Evolutionary conservation across 2,797 vertebrate genomes (phyloP).

Genomic region (Novumbra hubbsi): DNA sequence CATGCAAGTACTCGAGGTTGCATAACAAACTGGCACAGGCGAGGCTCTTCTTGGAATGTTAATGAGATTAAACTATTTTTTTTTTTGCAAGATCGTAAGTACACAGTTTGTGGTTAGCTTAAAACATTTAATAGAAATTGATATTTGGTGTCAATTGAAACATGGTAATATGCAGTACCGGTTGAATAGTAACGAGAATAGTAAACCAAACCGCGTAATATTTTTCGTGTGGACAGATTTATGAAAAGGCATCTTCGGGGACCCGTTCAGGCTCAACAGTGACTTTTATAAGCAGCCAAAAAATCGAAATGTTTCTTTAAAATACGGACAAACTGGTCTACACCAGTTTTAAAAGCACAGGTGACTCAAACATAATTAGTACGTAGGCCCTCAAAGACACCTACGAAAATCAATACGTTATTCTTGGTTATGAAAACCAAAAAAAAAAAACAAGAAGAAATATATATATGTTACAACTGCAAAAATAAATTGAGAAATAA

Average conservation of each 20-base stretch:
- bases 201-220: not conserved
- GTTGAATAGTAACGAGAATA: not conserved
- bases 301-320: no score
- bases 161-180: not conserved
- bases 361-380: not conserved
- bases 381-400: not conserved
- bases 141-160: not conserved
- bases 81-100: not conserved
- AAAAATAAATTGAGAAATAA: no score
- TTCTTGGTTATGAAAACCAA: no score
- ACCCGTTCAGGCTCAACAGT: no score
- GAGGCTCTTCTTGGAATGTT: not conserved
- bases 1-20: not conserved
- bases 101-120: not conserved
- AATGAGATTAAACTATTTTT: constrained; percentile 26
- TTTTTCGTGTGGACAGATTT: not conserved
- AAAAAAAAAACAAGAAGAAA: no score
- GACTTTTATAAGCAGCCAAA: no score
- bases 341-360: not conserved
- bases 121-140: not conserved
- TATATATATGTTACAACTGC: no score
- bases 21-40: not conserved
- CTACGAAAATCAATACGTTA: not conserved
- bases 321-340: constrained; percentile 21
- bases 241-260: no score